Conservation (phyloP, 2,797 vertebrate species). For the Falco biarmicus region DNA sequence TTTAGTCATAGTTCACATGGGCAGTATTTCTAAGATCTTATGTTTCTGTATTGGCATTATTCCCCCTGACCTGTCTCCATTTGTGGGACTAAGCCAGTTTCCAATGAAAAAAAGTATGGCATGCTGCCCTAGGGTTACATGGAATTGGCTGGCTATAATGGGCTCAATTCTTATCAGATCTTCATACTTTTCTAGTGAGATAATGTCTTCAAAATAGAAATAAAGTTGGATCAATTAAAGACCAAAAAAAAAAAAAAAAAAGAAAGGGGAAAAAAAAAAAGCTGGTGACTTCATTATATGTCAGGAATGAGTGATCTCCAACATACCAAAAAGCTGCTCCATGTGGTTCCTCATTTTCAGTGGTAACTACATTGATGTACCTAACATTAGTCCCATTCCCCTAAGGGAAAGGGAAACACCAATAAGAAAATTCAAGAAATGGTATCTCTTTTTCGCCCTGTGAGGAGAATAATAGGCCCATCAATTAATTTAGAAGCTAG, state of each 20-base stretch:
- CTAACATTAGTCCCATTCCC: background rate
- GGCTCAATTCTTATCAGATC: background rate
- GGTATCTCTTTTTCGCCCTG: background rate
- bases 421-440: background rate
- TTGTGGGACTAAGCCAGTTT: background rate
- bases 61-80: background rate
- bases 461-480: background rate
- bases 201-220: background rate
- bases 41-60: background rate
- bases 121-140: background rate
- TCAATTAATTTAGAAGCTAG: background rate
- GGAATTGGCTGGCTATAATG: background rate
- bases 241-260: background rate
- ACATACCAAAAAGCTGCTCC: background rate
- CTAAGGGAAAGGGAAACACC: background rate
- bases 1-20: background rate
- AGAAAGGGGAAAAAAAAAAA: background rate
- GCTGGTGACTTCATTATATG: background rate
- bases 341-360: background rate
- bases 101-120: background rate
- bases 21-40: background rate
- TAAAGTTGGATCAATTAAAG: background rate
- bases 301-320: background rate
- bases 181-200: constrained; percentile 15
- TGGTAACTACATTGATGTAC: background rate